phyloP scores from a whole-genome alignment of 2,888 invertebrate genomes.

The Tupiocoris notatus region DNA sequence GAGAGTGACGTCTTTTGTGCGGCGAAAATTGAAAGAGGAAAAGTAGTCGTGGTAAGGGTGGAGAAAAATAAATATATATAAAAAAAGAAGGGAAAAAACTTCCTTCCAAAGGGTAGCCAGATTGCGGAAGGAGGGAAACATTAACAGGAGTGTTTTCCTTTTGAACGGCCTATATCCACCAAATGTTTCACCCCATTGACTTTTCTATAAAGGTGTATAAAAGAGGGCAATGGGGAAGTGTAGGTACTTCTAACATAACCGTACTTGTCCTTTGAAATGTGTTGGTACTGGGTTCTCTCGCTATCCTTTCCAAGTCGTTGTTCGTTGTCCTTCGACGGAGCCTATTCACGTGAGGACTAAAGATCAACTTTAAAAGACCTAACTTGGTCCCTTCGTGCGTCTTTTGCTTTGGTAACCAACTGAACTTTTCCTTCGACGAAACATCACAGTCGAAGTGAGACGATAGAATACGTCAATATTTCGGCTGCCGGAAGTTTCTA shows the following conservation, averaged over 20 bases:
- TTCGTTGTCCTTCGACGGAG: not conserved
- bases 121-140: not conserved
- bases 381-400: not conserved
- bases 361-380: not conserved
- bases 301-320: not conserved
- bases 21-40: not conserved
- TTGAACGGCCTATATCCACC: conserved; percentile 29
- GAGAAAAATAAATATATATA: not conserved
- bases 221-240: not conserved
- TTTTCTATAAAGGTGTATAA: conserved; percentile 25
- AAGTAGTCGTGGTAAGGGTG: not conserved
- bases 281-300: not conserved
- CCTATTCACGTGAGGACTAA: not conserved
- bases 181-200: conserved; percentile 44
- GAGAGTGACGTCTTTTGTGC: not conserved
- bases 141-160: conserved; percentile 34
- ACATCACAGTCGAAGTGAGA: no score
- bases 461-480: no score
- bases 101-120: not conserved
- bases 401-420: not conserved
- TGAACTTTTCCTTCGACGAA: not conserved
- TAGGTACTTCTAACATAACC: not conserved
- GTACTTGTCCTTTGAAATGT: not conserved
- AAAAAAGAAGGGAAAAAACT: not conserved
- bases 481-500: no score